Base-by-base conservation (phyloP, 2,888 invertebrate species). In the Anorthoa munda region DNA sequence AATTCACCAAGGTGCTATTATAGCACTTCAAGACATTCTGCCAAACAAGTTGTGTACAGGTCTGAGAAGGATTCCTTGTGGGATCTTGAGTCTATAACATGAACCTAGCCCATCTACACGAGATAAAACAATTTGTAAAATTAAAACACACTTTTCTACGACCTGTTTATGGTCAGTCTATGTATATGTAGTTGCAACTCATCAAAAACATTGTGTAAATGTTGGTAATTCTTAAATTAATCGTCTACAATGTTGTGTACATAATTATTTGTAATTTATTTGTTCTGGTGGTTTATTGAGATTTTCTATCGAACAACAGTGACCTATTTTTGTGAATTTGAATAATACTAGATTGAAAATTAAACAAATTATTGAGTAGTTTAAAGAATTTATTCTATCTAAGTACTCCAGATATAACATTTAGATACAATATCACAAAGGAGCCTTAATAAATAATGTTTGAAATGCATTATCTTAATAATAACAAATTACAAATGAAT, bases 341-440 rank as follows among this genome's bases (percentile, higher is more conserved):
- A 69, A 51, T 39, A 64, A 13, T 51, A 70, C n/a, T 72, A 26
- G 55, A 60, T 63, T 66, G 26, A 58, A 70, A 66, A 51, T 13
- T 66, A 66, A 64, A 46, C 39, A 66, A 63, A 66, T 61, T 12
- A 72, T 71, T 64, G 59, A 75, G 68, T 76, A 84, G 66, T 61
- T 76, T 11, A 80, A 78, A 78, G 73, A 72, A 61, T 61, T 4
- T 60, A 72, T 68, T 66, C 59, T 82, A 72, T 71, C 31, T 39
- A 23, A 76, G 67, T 74, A 70, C 67, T 77, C 75, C 70, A 23
- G 58, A 63, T 59, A 75, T 76, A 61, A 66, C 50, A 56, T 72
- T 58, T 70, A 82, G 59, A 68, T 53, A 50, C 69, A 72, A 84
- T 61, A 75, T 82, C 76, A 82, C 83, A 39, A 39, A 77, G 68